Percentiles rank a stretch among this genome's conserved stretches.
These are phyloP conservation scores for Dastarcus helophoroides DNA, from an alignment of 2,888 invertebrate species.

Conservation along the genomic window DNA sequence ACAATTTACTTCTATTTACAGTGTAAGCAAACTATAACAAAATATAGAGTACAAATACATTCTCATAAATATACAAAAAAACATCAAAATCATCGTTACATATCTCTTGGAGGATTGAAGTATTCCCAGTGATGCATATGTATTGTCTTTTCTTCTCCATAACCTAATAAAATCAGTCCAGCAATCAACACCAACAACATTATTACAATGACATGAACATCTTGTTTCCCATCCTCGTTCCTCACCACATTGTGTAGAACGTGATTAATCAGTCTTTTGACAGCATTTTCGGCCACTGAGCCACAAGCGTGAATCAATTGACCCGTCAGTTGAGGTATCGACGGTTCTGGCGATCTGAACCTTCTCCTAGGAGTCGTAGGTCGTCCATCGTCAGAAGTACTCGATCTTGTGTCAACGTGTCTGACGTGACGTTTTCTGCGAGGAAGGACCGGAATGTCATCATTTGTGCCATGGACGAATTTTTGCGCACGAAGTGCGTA, in stretches of 20 bases:
- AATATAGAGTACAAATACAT: constrained; percentile 7
- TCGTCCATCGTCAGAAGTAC: constrained; percentile 24
- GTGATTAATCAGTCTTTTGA: constrained; percentile 57
- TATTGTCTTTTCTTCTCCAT: constrained; percentile 53
- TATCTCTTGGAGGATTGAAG: constrained; percentile 66
- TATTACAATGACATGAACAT: constrained; percentile 64
- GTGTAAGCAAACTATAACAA: constrained; percentile 8
- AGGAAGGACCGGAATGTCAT: constrained; percentile 35
- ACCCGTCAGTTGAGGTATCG: constrained; percentile 56
- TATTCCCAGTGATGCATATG: constrained; percentile 83
- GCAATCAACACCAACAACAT: constrained; percentile 69
- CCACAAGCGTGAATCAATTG: constrained; percentile 62
- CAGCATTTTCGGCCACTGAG: constrained; percentile 48
- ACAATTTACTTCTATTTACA: background rate
- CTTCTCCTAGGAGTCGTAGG: constrained; percentile 13
- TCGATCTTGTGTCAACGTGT: constrained; percentile 23
- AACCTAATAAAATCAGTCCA: constrained; percentile 62
- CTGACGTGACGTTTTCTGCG: constrained; percentile 39
- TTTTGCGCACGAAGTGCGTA: constrained; percentile 31
- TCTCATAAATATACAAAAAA: constrained; percentile 9
- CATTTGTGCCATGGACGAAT: constrained; percentile 27
- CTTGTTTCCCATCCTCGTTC: constrained; percentile 55
- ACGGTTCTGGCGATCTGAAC: constrained; percentile 45
- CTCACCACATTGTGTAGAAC: constrained; percentile 48
- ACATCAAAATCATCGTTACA: constrained; percentile 21